Conservation (phyloP, 2,888 invertebrate species). For the Alloscopus bannaensis region DNA sequence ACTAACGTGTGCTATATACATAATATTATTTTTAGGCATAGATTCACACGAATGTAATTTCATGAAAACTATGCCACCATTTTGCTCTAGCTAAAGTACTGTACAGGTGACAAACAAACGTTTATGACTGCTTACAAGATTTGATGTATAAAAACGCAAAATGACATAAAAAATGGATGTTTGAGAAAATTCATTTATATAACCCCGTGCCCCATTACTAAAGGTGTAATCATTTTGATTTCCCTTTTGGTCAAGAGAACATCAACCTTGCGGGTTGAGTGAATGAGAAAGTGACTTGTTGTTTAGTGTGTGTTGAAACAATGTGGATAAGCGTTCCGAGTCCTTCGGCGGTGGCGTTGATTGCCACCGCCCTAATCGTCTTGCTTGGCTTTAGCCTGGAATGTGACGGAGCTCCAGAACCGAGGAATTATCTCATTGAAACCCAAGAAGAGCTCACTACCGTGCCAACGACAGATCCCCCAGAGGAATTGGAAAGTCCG, state of each 20-base stretch:
- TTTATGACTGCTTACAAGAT: not conserved
- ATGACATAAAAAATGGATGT: not conserved
- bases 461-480: constrained; percentile 7
- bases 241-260: constrained; percentile 38
- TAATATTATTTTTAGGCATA: constrained; percentile 37
- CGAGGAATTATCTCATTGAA: constrained; percentile 25
- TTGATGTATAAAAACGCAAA: too few species aligned
- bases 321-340: too few species aligned
- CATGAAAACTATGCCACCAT: too few species aligned
- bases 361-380: not conserved
- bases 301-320: too few species aligned
- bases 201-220: constrained; percentile 9
- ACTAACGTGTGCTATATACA: too few species aligned
- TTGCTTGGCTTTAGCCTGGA: not conserved
- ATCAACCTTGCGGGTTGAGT: too few species aligned
- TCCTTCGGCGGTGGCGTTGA: too few species aligned
- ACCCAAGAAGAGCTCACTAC: constrained; percentile 12
- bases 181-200: constrained; percentile 44
- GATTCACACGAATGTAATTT: too few species aligned
- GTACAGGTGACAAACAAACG: not conserved
- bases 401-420: constrained; percentile 40
- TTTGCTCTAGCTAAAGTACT: too few species aligned
- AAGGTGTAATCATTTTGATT: constrained; percentile 55
- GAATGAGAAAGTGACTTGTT: too few species aligned
- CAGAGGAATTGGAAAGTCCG: not conserved